These are phyloP conservation scores for Sturnus vulgaris DNA, from an alignment of 2,113 vertebrate species.

Conservation along the genomic window DNA sequence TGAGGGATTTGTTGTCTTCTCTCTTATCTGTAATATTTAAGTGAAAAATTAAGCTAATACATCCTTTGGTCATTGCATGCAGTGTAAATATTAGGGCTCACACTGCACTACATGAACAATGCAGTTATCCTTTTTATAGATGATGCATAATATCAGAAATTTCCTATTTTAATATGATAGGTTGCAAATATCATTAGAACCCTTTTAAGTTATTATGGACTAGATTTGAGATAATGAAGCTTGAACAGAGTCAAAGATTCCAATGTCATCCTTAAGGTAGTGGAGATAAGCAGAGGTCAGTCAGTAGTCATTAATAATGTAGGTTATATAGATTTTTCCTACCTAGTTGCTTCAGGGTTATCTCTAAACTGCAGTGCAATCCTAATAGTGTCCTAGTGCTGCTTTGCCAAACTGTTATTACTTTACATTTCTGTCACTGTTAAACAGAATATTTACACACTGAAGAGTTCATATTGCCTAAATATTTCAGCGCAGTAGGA, in stretches of 20 bases:
- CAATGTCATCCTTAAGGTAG: conserved; percentile 44
- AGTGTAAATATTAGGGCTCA: background rate
- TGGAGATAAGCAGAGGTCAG: conserved; percentile 55
- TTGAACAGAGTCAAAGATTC: conserved; percentile 24
- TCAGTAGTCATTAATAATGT: conserved; percentile 46
- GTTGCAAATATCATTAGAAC: background rate
- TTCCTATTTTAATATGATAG: background rate
- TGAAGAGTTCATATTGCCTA: background rate
- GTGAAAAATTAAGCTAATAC: background rate
- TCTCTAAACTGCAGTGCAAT: conserved; percentile 30
- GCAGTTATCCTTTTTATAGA: background rate
- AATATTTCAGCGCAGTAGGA: background rate
- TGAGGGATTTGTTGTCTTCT: background rate
- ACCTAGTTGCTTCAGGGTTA: conserved; percentile 32
- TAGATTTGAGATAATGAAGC: conserved; percentile 17
- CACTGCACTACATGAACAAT: background rate
- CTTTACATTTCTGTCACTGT: background rate
- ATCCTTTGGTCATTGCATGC: background rate
- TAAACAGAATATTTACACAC: background rate
- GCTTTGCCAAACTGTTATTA: background rate
- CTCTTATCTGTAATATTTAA: background rate
- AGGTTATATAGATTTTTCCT: conserved; percentile 46
- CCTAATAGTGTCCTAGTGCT: background rate
- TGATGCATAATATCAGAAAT: background rate
- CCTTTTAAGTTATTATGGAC: background rate